Evolutionary conservation across 2,113 vertebrate genomes (phyloP), one percentile per base, ranked within the genome.

Genomic region (Neolamprologus toae): DNA sequence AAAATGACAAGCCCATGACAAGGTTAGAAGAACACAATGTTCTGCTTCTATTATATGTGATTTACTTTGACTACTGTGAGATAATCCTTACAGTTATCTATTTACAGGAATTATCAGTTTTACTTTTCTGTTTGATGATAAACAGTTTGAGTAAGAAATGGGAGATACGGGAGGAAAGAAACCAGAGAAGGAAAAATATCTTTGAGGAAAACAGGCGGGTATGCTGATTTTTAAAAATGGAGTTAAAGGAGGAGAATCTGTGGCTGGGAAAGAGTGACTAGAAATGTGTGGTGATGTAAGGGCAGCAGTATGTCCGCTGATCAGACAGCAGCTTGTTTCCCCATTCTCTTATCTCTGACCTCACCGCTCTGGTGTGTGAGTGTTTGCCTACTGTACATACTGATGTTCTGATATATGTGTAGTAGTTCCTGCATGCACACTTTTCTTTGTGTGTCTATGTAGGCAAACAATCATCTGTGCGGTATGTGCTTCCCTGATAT

Each of bases 261-360:
- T 42, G 33, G 35, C 49, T 59, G 59, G 54, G 81, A 87, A 78
- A 87, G 33, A 54, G 12, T 17, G 66, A 88, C 8, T 66, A 83
- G 55, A 91, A 92, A 91, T 83, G 40, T 28, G 7, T 1, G 23
- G 28, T 92, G 90, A 92, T 81, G 86, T 87, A 51, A 95, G 53
- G 84, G 51, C 88, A 80, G 71, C 57, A 89, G 85, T 83, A 87
- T 89, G 86, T 87, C 55, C 4, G 35, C 82, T 84, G 86, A 89
- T 90, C 86, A 92, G 71, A 94, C 84, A 88, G 84, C 85, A 83
- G 88, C 81, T 90, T 81, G 86, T 94, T 90, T 93, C 88, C 57
- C 28, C 49, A 31, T 80, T 57, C 35, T 87, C 89, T 92, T 94
- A 93, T 94, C 92, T 82, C 81, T 89, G 83, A 80, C 86, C 66